Base-by-base conservation (phyloP, 2,797 vertebrate genomes). In the Salarias fasciatus region DNA sequence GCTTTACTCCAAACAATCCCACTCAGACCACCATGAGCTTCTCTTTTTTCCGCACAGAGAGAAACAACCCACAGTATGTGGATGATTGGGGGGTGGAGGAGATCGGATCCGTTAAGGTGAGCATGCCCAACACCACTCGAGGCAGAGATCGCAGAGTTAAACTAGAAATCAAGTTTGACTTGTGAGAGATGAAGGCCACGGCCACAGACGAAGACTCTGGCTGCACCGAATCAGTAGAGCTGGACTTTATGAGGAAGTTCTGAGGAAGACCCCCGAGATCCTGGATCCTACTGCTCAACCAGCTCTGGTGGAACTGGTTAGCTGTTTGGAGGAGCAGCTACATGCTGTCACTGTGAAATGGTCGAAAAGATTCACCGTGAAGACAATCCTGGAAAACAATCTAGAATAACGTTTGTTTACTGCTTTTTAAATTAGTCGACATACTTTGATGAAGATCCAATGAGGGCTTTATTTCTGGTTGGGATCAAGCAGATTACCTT, bases 1-100 rank as follows among this genome's bases (percentile, higher is more conserved):
- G 0, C 3, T 49, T 0, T 1, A 12, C 2, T 48, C 44, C 37
- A 0, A 0, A 8, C 3, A 8, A 41, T 1, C 11, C 57, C 40
- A 51, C 51, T 33, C 0, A 63, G 31, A 12, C n/a, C 0, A 5
- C 1, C 0, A 6, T 37, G 6, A 7, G 0, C 6, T 15, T 55
- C 3, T 42, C 10, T 5, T 50, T 64, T 1, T 64, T 35, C 28
- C 10, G 7, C 12, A 49, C 62, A 41, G 1, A 55, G 14, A 29
- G 15, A 11, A 33, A 1, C 29, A 36, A 8, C 18, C 10, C 42
- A 8, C 11, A 9, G 1, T 64, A 64, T 14, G 52, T 55, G 37
- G 52, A 64, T 29, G 44, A 64, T 3, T 10, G 8, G 18, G 53
- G 42, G 29, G 0, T 64, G 1, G 45, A 43, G 1, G 6, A 55